Base-by-base conservation (phyloP, 2,888 invertebrate genomes). In the Chouioia cunea region DNA sequence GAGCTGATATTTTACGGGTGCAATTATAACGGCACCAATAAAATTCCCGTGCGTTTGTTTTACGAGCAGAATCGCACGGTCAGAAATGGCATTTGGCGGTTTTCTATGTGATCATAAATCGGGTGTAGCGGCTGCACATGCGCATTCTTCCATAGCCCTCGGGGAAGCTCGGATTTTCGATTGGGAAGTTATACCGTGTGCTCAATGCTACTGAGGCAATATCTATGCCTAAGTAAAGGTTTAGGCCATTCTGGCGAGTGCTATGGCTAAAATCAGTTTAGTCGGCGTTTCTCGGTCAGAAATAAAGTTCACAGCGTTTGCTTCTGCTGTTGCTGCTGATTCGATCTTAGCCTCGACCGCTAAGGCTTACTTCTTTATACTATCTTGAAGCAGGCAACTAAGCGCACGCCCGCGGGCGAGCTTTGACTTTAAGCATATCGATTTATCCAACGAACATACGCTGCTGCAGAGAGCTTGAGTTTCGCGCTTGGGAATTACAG, bases 181-280 rank as follows among this genome's bases (percentile, higher is more conserved):
- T 62, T 68, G 43, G 36, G 44, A 48, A 68, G 56, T 68, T 62
- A 62, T 68, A n/a, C n/a, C n/a, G n/a, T 53, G 66, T 27, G 59
- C 47, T 22, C 36, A 43, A 56, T 36, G 18, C 43, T n/a, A 54
- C 54, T 8, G 2, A 44, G 15, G 47, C 50, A 4, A 36, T 4
- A 22, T 16, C 15, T 36, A n/a, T 27, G 16, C 44, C 43, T n/a
- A 27, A 22, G 20, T n/a, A 52, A 18, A 63, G 44, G 43, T 36
- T n/a, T 18, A 36, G 50, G 43, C 52, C 23, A n/a, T 52, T 56
- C 14, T n/a, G n/a, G 12, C 16, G 23, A 56, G 54, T 36, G 46
- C 16, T 36, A 36, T 47, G 36, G 47, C 16, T 54, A 23, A 64
- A 64, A 64, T 64, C 64, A 23, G 47, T 54, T 64, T 65, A 65